Conservation (phyloP, 1,140 invertebrate species). For the Philaenus spumarius region DNA sequence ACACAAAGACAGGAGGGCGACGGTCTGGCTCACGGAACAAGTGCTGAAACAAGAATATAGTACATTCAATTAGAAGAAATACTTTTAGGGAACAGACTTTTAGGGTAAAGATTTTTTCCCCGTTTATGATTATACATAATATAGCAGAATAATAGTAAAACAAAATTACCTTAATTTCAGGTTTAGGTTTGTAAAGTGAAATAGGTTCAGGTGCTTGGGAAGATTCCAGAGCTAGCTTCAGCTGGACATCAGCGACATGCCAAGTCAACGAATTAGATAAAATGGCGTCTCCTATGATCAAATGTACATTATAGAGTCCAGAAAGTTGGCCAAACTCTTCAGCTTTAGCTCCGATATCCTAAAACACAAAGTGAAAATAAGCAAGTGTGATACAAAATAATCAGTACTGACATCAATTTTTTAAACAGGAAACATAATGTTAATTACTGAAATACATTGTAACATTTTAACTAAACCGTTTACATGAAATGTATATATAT, state of each 20-base stretch:
- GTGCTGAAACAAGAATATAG: slow-evolving; percentile 60
- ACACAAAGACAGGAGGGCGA: slow-evolving; percentile 77
- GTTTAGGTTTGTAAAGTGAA: slow-evolving; percentile 50
- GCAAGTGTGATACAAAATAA: too few species aligned
- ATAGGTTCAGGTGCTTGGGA: slow-evolving; percentile 36
- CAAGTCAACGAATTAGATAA: slow-evolving; percentile 86
- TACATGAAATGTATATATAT: too few species aligned
- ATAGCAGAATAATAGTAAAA: too few species aligned
- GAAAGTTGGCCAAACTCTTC: slow-evolving; percentile 72
- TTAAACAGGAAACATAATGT: too few species aligned
- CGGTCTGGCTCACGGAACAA: slow-evolving; percentile 88
- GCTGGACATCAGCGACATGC: slow-evolving; percentile 65
- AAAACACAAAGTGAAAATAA: slow-evolving; percentile 20
- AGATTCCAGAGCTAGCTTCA: slow-evolving; percentile 56
- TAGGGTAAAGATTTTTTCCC: too few species aligned
- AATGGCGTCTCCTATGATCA: slow-evolving; percentile 87
- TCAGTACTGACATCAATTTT: too few species aligned
- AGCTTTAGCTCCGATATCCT: slow-evolving; percentile 75
- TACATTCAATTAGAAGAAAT: too few species aligned
- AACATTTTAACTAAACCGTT: too few species aligned
- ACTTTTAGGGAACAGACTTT: too few species aligned
- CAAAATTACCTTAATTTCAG: slow-evolving; percentile 82
- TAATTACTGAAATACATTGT: too few species aligned
- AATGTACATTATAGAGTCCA: slow-evolving; percentile 72
- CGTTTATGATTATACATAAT: too few species aligned